These are phyloP conservation scores for Pecten maximus DNA, from an alignment of 2,888 invertebrate species.

Conservation along the genomic window DNA sequence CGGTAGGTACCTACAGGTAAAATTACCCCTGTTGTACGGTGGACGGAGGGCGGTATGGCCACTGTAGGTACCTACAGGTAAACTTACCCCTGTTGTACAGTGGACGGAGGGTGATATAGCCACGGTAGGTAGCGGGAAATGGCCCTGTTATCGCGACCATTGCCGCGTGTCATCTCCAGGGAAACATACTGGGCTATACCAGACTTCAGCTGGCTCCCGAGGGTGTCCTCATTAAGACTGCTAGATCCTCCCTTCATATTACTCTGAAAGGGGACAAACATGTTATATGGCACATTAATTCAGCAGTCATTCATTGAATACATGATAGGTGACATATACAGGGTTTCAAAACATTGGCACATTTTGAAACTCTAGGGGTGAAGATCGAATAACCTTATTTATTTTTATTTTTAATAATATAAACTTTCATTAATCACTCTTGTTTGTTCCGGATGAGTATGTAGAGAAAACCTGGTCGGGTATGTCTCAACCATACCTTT, in stretches of 20 bases:
- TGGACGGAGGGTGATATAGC: constrained; percentile 92
- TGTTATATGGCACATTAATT: background rate
- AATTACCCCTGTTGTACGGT: too few relatives aligned
- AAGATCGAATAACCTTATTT: too few relatives aligned
- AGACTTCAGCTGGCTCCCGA: constrained; percentile 97
- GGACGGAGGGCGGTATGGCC: too few relatives aligned
- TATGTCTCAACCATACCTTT: too few relatives aligned
- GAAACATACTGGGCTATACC: constrained; percentile 93
- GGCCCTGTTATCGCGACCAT: constrained; percentile 90
- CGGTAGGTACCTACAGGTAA: too few relatives aligned
- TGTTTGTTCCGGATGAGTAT: too few relatives aligned
- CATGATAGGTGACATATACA: background rate
- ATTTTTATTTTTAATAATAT: too few relatives aligned
- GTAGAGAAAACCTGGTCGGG: too few relatives aligned
- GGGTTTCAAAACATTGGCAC: background rate
- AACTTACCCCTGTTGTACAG: constrained; percentile 90
- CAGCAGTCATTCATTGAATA: background rate
- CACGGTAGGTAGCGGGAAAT: constrained; percentile 93
- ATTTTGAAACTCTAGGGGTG: too few relatives aligned
- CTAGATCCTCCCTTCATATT: constrained; percentile 86
- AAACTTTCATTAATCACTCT: too few relatives aligned
- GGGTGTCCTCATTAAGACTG: constrained; percentile 91
- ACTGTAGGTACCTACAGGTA: too few relatives aligned
- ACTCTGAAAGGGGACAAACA: constrained; percentile 83
- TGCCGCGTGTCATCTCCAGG: constrained; percentile 94